phyloP scores from a whole-genome alignment of 2,888 invertebrate species.

The Chalcis sispes region DNA sequence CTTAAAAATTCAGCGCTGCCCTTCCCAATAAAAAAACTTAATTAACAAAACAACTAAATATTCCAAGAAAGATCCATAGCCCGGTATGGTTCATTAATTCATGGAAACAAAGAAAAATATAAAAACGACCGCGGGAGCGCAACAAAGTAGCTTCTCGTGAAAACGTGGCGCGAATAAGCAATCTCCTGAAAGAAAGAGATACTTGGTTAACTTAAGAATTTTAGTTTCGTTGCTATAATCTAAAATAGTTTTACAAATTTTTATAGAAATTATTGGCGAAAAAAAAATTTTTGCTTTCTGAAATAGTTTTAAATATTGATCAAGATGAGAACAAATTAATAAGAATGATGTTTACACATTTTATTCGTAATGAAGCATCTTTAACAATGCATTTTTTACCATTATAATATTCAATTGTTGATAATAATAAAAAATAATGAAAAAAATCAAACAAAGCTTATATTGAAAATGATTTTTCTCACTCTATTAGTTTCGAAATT shows the following conservation, averaged over 20 bases:
- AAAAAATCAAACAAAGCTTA: no score
- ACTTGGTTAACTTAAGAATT: slow-evolving; percentile 14
- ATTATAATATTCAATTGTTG: no score
- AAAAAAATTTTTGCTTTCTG: no score
- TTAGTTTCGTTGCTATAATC: background rate
- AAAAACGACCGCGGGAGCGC: slow-evolving; percentile 3
- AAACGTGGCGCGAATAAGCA: slow-evolving; percentile 37
- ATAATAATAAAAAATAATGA: no score
- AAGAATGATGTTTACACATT: no score
- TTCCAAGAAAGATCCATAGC: slow-evolving; percentile 4
- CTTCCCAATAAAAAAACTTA: slow-evolving; percentile 7
- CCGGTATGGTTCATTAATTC: slow-evolving; percentile 11
- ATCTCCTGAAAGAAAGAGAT: slow-evolving; percentile 19
- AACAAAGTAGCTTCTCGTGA: slow-evolving; percentile 16
- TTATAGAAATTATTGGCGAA: background rate
- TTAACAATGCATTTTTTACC: no score
- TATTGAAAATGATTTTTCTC: no score
- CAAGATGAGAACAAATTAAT: background rate
- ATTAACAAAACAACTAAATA: slow-evolving; percentile 27
- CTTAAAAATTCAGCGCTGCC: slow-evolving; percentile 17
- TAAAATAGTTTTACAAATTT: background rate
- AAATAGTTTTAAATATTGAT: no score
- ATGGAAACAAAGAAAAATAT: slow-evolving; percentile 30
- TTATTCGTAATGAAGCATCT: no score
- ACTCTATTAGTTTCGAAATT: no score